These are phyloP conservation scores for Lycophotia porphyrea DNA, from an alignment of 2,888 invertebrate genomes.

Conservation along the genomic window DNA sequence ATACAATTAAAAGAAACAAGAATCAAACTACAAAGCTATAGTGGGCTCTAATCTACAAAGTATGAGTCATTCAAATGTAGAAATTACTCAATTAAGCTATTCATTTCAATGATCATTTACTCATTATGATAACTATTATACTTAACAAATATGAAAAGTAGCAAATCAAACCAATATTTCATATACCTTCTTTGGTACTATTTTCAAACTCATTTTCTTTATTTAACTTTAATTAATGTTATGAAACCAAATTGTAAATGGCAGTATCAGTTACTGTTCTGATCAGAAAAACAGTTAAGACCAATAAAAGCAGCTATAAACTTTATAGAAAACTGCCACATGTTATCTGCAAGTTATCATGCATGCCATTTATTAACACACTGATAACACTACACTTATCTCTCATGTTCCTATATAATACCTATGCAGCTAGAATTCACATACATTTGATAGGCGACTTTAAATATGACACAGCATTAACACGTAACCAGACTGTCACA, in stretches of 20 bases:
- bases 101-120: slow-evolving; percentile 14
- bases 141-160: neutral
- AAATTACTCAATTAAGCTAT: slow-evolving; percentile 17
- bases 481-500: slow-evolving; percentile 4
- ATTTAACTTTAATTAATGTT: slow-evolving; percentile 7
- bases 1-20: slow-evolving; percentile 21
- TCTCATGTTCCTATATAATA: slow-evolving; percentile 31
- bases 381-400: slow-evolving; percentile 58
- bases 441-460: slow-evolving; percentile 25
- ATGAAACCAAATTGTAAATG: slow-evolving; percentile 17
- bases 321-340: slow-evolving; percentile 34
- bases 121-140: neutral
- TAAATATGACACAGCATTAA: slow-evolving; percentile 32
- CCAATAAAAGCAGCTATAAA: slow-evolving; percentile 28
- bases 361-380: slow-evolving; percentile 61
- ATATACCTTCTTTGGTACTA: neutral
- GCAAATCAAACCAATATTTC: slow-evolving; percentile 1
- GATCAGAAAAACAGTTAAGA: slow-evolving; percentile 1
- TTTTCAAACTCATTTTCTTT: neutral
- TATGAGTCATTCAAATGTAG: slow-evolving; percentile 32
- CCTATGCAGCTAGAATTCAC: slow-evolving; percentile 22
- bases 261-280: neutral
- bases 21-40: slow-evolving; percentile 46
- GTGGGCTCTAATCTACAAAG: slow-evolving; percentile 31
- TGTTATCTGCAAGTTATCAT: slow-evolving; percentile 51